phyloP scores from a whole-genome alignment of 2,888 invertebrate species.

The Agriopis aurantiaria region DNA sequence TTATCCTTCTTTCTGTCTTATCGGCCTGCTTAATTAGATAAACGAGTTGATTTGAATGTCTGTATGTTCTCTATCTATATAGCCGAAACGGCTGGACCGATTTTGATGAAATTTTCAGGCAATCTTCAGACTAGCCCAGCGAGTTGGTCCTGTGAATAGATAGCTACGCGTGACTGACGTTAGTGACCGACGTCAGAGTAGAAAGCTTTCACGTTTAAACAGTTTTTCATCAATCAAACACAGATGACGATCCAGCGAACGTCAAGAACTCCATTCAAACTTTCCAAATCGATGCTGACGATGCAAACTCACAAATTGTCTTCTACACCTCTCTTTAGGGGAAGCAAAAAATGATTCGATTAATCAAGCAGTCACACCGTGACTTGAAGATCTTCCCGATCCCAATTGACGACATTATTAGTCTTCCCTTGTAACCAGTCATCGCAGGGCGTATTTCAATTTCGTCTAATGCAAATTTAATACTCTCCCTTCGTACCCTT shows the following conservation, averaged over 20 bases:
- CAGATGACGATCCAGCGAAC: not conserved
- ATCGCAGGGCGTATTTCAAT: conserved; percentile 85
- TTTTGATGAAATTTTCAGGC: no score
- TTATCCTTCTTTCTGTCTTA: no score
- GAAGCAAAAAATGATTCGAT: conserved; percentile 80
- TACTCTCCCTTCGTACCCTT: conserved; percentile 74
- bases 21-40: no score
- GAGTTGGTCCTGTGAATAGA: no score
- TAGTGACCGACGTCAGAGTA: no score
- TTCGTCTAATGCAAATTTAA: conserved; percentile 86
- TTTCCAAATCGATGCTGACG: conserved; percentile 29
- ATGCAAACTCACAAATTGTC: conserved; percentile 45
- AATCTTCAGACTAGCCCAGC: no score
- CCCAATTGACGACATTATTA: conserved; percentile 81
- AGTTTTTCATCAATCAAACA: not conserved
- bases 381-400: conserved; percentile 77
- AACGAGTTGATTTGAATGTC: no score
- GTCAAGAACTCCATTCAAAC: conserved; percentile 5
- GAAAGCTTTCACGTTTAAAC: no score
- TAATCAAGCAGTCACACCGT: conserved; percentile 83
- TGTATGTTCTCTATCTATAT: no score
- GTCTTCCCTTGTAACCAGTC: conserved; percentile 62
- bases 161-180: no score
- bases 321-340: conserved; percentile 43
- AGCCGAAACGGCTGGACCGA: no score